Evolutionary conservation across 2,888 invertebrate genomes (phyloP).

Genomic region (Hemistola chrysoprasaria): DNA sequence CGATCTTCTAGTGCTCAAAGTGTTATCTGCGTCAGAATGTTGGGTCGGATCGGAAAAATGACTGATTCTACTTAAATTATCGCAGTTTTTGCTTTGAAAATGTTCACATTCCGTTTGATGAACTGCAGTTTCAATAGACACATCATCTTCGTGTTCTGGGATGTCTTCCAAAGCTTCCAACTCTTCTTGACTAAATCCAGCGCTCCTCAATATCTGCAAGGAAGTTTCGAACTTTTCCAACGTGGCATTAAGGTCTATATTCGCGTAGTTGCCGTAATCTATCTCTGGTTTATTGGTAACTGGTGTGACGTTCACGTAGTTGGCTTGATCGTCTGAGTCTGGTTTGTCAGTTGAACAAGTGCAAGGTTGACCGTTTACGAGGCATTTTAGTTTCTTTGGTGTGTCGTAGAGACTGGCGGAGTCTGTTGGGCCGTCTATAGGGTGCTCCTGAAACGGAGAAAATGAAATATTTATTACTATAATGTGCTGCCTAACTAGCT

Average conservation of each 20-base stretch:
- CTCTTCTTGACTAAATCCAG: slow-evolving; percentile 82
- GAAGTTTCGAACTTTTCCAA: slow-evolving; percentile 91
- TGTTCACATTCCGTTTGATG: slow-evolving; percentile 66
- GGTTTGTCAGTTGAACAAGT: slow-evolving; percentile 76
- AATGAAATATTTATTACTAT: background rate
- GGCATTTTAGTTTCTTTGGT: slow-evolving; percentile 88
- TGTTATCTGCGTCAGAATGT: slow-evolving; percentile 67
- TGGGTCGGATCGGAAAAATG: slow-evolving; percentile 75
- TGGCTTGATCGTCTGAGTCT: slow-evolving; percentile 72
- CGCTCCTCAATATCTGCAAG: slow-evolving; percentile 84
- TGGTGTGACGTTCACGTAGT: slow-evolving; percentile 79
- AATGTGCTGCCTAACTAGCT: too few species aligned
- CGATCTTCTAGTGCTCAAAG: slow-evolving; percentile 76
- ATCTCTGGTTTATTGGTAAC: slow-evolving; percentile 53
- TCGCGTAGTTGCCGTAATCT: slow-evolving; percentile 85
- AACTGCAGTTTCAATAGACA: slow-evolving; percentile 66
- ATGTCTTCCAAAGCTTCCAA: slow-evolving; percentile 74
- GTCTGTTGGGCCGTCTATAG: slow-evolving; percentile 54
- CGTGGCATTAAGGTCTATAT: slow-evolving; percentile 89
- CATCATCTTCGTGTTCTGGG: slow-evolving; percentile 70
- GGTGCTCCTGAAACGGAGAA: slow-evolving; percentile 65
- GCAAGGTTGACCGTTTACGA: slow-evolving; percentile 82
- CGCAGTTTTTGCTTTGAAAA: slow-evolving; percentile 67
- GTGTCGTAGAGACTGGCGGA: slow-evolving; percentile 86
- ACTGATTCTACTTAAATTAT: slow-evolving; percentile 80